Base-by-base conservation (phyloP, 2,797 vertebrate species). In the Rhabdomys pumilio region DNA sequence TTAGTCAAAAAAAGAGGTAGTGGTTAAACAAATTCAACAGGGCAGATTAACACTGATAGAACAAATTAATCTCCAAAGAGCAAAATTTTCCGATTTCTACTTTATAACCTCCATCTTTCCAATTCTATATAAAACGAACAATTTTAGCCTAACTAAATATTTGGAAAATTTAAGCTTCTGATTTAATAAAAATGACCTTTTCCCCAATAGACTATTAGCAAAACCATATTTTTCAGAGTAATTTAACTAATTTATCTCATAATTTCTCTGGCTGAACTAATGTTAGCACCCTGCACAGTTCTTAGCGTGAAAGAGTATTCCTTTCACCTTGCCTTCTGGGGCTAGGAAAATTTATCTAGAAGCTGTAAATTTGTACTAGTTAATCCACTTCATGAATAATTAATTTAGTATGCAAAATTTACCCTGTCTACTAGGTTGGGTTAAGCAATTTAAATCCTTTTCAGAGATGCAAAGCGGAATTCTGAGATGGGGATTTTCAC, bases 211-310 rank as follows among this genome's bases (percentile, higher is more conserved):
- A 10, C 61, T 92, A 72, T 90, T 73, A 73, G 29, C 34, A 63
- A 65, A 44, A 34, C 1, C 22, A 67, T 85, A 47, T 31, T 86
- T 96, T 96, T 86, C 50, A 93, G 31, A 38, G 9, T 50, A 89
- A 82, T 80, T 84, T 83, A 90, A 55, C 75, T 76, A 75, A 87
- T 75, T 57, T 91, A 65, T 86, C 61, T 91, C 24, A 55, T 82
- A 94, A 82, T 94, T 92, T 80, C 82, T 88, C 53, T 90, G 53
- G 34, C 50, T 95, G 79, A 95, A 91, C 69, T 91, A 72, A 89
- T 89, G 47, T 89, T 19, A 80, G 55, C 53, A 82, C 20, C 73
- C 75, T 91, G 73, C 55, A 63, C 3, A 31, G 44, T 55, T 91
- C 90, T 94, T 41, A 34, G 47, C 72, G 13, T 53, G 22, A 81